These are phyloP conservation scores for Cossypha dichroa DNA, from an alignment of 2,797 vertebrate genomes.

Conservation along the genomic window DNA sequence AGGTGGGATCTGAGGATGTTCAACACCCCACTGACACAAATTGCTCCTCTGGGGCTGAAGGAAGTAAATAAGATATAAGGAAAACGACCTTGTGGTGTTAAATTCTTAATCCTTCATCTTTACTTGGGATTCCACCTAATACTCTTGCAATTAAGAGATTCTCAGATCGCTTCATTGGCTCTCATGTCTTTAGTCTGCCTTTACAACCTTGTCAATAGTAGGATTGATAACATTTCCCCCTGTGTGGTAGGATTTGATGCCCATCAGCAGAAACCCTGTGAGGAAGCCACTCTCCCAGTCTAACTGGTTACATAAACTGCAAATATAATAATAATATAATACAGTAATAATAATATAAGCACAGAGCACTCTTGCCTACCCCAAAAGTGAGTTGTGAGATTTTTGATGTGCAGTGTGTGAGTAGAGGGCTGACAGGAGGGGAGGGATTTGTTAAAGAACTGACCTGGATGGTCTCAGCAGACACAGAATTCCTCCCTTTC, in stretches of 20 bases:
- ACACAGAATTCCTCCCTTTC: too few species aligned
- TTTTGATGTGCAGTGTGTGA: neutral
- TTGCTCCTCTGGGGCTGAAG: neutral
- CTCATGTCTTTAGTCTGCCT: neutral
- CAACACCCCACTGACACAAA: neutral
- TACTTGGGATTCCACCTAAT: neutral
- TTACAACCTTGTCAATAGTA: neutral
- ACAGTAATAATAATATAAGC: too few species aligned
- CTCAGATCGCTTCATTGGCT: neutral
- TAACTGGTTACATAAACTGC: neutral
- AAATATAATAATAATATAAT: neutral
- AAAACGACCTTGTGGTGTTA: neutral
- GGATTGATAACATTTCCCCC: neutral
- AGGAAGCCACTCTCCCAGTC: neutral
- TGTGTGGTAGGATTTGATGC: neutral
- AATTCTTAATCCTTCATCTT: neutral
- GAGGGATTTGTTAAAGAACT: too few species aligned
- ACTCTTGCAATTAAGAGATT: neutral
- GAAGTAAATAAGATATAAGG: neutral
- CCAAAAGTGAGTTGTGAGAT: neutral
- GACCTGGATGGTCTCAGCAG: too few species aligned
- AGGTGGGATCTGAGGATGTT: neutral
- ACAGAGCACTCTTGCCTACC: fast-evolving
- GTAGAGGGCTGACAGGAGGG: too few species aligned
- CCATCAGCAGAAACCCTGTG: neutral